Evolutionary conservation across 2,888 invertebrate species (phyloP), one percentile per base, ranked within the genome.

Genomic region (Clepsis dumicolana): DNA sequence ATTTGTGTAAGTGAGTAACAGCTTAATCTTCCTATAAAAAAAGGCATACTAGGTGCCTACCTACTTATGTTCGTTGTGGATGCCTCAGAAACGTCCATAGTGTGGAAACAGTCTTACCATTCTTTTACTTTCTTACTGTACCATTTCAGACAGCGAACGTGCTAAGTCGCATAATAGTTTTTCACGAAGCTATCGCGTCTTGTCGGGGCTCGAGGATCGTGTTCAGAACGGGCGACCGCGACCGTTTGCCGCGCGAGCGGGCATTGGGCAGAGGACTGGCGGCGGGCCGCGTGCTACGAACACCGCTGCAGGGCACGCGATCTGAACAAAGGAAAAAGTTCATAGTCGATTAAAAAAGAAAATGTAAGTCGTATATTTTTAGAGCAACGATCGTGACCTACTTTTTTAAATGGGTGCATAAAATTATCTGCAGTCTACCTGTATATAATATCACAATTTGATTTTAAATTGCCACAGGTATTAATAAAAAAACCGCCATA

Each of bases 291-390:
- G 80, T 90, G 93, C 90, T 93, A 93, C 83, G 93, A 91, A 76
- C 93, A 93, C 73, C 92, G 82, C 72, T 93, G 93, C 44, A 89
- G 73, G 32, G 90, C 80, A 2, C 93, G 90, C 7, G 92, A 92
- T 78, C 93, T 93, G 89, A 41, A 82, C 81, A 41, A 65, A 12
- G 21, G 18, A 18, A 44, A 60, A 60, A 64, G n/a, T 8, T 7
- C 21, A 35, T 8, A 1, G 1, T 4, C 24, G n/a, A 24, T 32
- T n/a, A 48, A 44, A 7, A 44, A 29, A 29, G 29, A 7, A 18
- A 44, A 44, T 7, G 44, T 18, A 44, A 44, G 18, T 44, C n/a
- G 38, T 4, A n/a, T n/a, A 4, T 8, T 44, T 44, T 18, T 7
- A 38, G 14, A 35, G 12, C n/a, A 29, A 18, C 18, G 18, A 18